phyloP scores from a whole-genome alignment of 35 echinoderm and acorn worm genomes.

The Patiria miniata region DNA sequence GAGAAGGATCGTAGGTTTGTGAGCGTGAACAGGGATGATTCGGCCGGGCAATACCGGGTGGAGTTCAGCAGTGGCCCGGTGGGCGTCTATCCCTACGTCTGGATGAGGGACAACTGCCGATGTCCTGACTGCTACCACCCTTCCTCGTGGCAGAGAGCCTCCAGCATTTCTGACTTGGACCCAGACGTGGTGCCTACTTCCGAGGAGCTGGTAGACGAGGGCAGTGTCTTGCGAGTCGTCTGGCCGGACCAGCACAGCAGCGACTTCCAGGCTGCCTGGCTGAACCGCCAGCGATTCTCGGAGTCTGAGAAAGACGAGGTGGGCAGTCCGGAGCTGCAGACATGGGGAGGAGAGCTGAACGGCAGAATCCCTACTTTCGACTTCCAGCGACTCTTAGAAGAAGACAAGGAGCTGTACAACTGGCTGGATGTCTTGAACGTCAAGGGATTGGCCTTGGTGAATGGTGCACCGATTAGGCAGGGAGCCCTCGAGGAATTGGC shows the following conservation, averaged over 20 bases:
- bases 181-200: slow-evolving; percentile 23
- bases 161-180: slow-evolving; percentile 12
- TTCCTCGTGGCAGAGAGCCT: background rate
- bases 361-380: background rate
- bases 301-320: slow-evolving; percentile 2
- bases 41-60: background rate
- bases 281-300: slow-evolving; percentile 12
- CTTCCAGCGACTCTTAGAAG: background rate
- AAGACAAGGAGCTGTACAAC: slow-evolving; percentile 24
- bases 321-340: background rate
- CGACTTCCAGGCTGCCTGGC: background rate
- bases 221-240: background rate
- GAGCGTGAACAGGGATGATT: slow-evolving; percentile 19
- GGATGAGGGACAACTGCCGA: slow-evolving; percentile 65
- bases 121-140: slow-evolving; percentile 51
- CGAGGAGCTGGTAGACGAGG: background rate
- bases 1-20: background rate
- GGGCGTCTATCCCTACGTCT: slow-evolving; percentile 56
- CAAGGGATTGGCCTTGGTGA: slow-evolving; percentile 25
- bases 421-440: slow-evolving; percentile 15
- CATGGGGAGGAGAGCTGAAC: slow-evolving; percentile 31
- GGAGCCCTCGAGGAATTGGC: slow-evolving; percentile 13
- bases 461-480: background rate
- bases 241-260: slow-evolving; percentile 40
- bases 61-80: background rate